Base-by-base conservation (phyloP, 1,140 invertebrate genomes). In the Polyergus mexicanus region DNA sequence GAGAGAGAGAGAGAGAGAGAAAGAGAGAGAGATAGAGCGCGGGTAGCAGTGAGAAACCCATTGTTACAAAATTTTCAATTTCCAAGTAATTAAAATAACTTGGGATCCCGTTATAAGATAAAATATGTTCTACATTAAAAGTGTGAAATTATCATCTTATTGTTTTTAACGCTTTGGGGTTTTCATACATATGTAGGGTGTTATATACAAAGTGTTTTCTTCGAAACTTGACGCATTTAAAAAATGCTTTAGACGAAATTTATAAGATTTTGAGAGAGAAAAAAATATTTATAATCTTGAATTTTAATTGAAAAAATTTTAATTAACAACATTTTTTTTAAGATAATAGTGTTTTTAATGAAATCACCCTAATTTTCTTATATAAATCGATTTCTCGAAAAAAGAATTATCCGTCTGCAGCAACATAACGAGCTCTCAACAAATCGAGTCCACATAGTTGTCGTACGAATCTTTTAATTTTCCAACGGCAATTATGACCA, bases 371-470 rank as follows among this genome's bases (percentile, higher is more conserved):
- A 41, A 44, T 44, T 44, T 44, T 44, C 1, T 44, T 44, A 11
- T 44, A 44, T 11, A 44, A 44, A 44, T 44, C 10, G 41, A 76
- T 44, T 16, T 3, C 28, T 44, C 25, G 2, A 11, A 19, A 11
- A 25, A 32, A 47, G 22, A 77, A 35, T 6, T 32, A 28, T 75
- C 22, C 1, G 2, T 60, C 16, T 75, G 2, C 35, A 28, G 63
- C 8, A 63, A 62, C 11, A 63, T 35, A 51, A 78, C 6, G 56
- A 35, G 35, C 51, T 76, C 10, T 56, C 11, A 76, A 77, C 11
- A 76, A 77, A 66, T 1, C 22, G n/a, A 66, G 60, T 32, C 11
- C n/a, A 83, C n/a, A 83, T 81, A 56, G 25, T 41, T 19, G 13
- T 32, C 16, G 7, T 28, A 41, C 2, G 8, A 58, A n/a, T 44